Evolutionary conservation across 2,888 invertebrate genomes (phyloP).

Genomic region (Teleiodes luculella): DNA sequence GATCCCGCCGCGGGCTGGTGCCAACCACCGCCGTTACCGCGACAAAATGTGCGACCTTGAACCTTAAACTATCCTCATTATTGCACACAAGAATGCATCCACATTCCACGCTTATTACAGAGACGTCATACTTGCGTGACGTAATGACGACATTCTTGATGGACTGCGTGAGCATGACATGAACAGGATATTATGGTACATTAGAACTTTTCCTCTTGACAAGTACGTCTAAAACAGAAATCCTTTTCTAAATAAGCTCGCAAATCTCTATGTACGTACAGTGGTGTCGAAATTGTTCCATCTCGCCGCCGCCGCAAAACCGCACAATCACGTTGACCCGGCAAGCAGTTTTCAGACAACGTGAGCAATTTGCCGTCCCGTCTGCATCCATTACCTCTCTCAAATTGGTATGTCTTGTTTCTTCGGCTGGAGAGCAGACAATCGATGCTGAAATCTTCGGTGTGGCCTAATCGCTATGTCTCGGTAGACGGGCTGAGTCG

Average conservation of each 20-base stretch:
- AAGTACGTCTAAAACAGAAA: neutral
- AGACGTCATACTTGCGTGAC: neutral
- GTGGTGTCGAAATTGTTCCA: conserved; percentile 26
- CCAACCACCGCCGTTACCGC: conserved; percentile 55
- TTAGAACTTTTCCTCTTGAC: neutral
- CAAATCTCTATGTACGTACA: conserved; percentile 29
- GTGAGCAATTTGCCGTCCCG: neutral
- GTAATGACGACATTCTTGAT: neutral
- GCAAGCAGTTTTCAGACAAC: conserved; percentile 16
- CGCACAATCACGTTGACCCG: conserved; percentile 26
- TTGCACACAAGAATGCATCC: conserved; percentile 44
- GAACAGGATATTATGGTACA: neutral
- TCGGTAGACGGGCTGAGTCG: conserved; percentile 43
- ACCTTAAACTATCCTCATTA: conserved; percentile 55
- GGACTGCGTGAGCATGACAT: neutral
- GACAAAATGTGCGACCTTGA: conserved; percentile 64
- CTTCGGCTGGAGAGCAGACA: conserved; percentile 17
- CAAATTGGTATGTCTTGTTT: conserved; percentile 16
- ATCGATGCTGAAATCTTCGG: conserved; percentile 40
- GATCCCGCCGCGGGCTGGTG: conserved; percentile 61
- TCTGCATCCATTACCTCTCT: conserved; percentile 25
- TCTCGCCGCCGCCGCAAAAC: conserved; percentile 23
- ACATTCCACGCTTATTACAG: neutral
- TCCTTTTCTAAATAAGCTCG: neutral
- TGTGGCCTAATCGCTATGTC: conserved; percentile 39